These are phyloP conservation scores for Hycleus phaleratus DNA, from an alignment of 1,140 invertebrate species.

Conservation along the genomic window DNA sequence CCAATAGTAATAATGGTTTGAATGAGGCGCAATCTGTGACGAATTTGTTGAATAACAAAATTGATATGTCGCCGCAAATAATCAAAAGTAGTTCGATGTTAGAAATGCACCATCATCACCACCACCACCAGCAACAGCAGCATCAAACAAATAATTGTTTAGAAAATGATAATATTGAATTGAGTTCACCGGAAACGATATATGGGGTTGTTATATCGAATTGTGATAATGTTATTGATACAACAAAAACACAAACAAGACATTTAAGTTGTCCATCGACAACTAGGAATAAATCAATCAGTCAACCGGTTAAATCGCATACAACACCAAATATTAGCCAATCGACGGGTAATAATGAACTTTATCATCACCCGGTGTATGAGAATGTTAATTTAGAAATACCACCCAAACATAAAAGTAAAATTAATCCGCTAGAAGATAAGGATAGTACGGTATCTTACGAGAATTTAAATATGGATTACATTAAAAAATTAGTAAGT, in stretches of 20 bases:
- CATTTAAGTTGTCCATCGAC: constrained; percentile 36
- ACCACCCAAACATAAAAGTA: constrained; percentile 27
- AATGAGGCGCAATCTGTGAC: constrained; percentile 35
- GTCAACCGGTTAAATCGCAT: constrained; percentile 36
- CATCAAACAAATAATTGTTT: not conserved
- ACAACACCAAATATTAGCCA: constrained; percentile 36
- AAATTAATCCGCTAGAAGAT: constrained; percentile 31
- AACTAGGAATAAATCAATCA: constrained; percentile 21
- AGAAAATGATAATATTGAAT: constrained; percentile 21
- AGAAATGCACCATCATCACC: constrained; percentile 29
- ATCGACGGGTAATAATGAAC: not conserved
- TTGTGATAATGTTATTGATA: constrained; percentile 32
- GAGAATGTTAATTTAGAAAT: constrained; percentile 31
- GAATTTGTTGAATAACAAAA: constrained; percentile 27
- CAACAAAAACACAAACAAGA: constrained; percentile 28
- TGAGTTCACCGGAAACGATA: constrained; percentile 56
- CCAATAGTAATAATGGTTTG: constrained; percentile 16
- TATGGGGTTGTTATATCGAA: constrained; percentile 56
- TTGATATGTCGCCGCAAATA: constrained; percentile 28
- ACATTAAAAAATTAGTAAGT: constrained; percentile 76
- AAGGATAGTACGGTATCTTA: constrained; percentile 50
- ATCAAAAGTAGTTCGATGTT: constrained; percentile 37
- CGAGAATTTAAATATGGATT: constrained; percentile 87
- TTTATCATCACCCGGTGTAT: constrained; percentile 16
- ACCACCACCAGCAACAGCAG: not conserved